These are phyloP conservation scores for Onychomys arenicola DNA, from an alignment of 2,797 vertebrate species.

Conservation along the genomic window DNA sequence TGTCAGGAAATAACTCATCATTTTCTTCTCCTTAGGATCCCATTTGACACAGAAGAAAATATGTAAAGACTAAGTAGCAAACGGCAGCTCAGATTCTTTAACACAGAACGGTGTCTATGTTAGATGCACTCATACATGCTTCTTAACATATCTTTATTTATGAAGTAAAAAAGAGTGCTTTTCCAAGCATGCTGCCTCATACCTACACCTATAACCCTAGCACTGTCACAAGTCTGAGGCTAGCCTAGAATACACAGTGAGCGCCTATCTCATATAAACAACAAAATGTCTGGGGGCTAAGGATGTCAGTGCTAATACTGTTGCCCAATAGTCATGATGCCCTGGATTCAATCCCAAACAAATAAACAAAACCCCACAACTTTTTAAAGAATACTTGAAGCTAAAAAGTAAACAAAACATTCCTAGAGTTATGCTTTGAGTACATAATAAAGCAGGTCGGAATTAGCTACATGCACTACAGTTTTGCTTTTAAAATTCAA, in stretches of 20 bases:
- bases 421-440: not conserved
- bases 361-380: not conserved
- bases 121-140: slow-evolving; percentile 12
- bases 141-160: slow-evolving; percentile 18
- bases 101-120: not conserved
- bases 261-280: not conserved
- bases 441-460: slow-evolving; percentile 16
- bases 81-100: slow-evolving; percentile 15
- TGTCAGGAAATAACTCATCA: slow-evolving; percentile 1
- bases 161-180: slow-evolving; percentile 37
- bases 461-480: slow-evolving; percentile 26
- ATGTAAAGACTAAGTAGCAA: slow-evolving; percentile 27
- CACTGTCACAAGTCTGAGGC: not conserved
- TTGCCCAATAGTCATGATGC: not conserved
- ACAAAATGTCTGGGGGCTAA: not conserved
- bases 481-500: slow-evolving; percentile 63
- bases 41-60: not conserved
- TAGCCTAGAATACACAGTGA: not conserved
- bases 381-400: slow-evolving; percentile 11
- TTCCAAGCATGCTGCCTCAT: not conserved
- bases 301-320: not conserved
- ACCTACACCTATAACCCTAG: not conserved
- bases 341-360: not conserved
- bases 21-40: slow-evolving; percentile 34
- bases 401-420: slow-evolving; percentile 50